phyloP scores from a whole-genome alignment of 2,888 invertebrate species.

The Oegoconia quadripuncta region DNA sequence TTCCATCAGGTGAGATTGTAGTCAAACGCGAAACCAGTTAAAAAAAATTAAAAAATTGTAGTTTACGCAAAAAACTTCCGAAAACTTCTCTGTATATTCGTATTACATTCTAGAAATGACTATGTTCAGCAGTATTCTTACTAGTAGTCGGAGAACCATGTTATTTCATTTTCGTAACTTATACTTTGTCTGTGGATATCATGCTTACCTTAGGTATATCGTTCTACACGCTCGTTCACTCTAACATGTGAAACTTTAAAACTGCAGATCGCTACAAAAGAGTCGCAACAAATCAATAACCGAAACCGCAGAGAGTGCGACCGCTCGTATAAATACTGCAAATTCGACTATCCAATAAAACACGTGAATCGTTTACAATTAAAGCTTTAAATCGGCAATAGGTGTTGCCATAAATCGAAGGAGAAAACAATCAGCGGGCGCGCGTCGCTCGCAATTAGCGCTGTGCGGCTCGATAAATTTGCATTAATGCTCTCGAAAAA shows the following conservation, averaged over 20 bases:
- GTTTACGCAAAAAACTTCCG: no score
- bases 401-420: conserved; percentile 78
- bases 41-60: no score
- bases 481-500: conserved; percentile 79
- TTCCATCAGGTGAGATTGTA: no score
- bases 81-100: no score
- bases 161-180: no score
- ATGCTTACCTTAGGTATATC: conserved; percentile 34
- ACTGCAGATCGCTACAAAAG: conserved; percentile 42
- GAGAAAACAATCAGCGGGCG: conserved; percentile 76
- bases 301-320: conserved; percentile 62
- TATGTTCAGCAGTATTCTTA: no score
- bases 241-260: conserved; percentile 43
- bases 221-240: conserved; percentile 32
- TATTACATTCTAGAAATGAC: no score
- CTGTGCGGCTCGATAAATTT: conserved; percentile 76
- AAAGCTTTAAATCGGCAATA: conserved; percentile 79
- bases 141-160: no score
- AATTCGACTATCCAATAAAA: conserved; percentile 76
- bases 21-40: no score
- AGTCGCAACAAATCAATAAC: conserved; percentile 67
- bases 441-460: conserved; percentile 77
- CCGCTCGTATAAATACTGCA: conserved; percentile 67
- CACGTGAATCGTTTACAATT: conserved; percentile 78
- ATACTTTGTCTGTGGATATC: not conserved